These are phyloP conservation scores for Macroglossus sobrinus DNA, from an alignment of 2,113 vertebrate genomes.

Conservation along the genomic window DNA sequence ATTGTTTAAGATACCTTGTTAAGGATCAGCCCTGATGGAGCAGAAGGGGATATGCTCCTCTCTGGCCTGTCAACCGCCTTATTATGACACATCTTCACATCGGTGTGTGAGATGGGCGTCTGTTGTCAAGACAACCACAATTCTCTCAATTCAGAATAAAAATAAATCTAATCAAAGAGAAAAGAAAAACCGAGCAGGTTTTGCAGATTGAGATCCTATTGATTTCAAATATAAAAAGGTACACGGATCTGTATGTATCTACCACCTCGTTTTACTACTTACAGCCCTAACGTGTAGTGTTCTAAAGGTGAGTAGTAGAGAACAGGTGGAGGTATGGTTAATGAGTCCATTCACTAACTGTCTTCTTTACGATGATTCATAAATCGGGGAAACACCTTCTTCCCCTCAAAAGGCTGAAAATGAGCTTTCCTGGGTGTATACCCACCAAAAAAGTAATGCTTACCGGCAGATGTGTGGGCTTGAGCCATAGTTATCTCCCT, in stretches of 20 bases:
- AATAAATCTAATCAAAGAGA: constrained; percentile 77
- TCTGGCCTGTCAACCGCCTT: constrained; percentile 42
- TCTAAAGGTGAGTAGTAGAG: background rate
- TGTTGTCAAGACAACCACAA: constrained; percentile 83
- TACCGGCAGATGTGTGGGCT: background rate
- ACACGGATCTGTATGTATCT: constrained; percentile 63
- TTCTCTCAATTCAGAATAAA: constrained; percentile 82
- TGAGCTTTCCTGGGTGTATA: background rate
- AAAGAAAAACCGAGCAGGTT: constrained; percentile 48
- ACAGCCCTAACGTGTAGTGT: constrained; percentile 21
- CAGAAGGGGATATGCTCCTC: constrained; percentile 46
- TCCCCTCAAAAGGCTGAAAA: background rate
- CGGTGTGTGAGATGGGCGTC: constrained; percentile 66
- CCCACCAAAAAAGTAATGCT: constrained; percentile 33
- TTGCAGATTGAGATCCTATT: constrained; percentile 63
- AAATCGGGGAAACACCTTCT: constrained; percentile 45
- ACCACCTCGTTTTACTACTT: constrained; percentile 61
- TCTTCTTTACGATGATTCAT: constrained; percentile 50
- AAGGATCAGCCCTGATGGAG: constrained; percentile 64
- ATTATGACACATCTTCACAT: constrained; percentile 66
- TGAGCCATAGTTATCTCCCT: background rate
- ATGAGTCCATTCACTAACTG: background rate
- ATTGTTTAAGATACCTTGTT: constrained; percentile 45
- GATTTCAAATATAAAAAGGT: constrained; percentile 59
- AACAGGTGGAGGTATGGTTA: background rate